Evolutionary conservation across 1,140 invertebrate genomes (phyloP), one percentile per base, ranked within the genome.

Genomic region (Drosophila elegans): DNA sequence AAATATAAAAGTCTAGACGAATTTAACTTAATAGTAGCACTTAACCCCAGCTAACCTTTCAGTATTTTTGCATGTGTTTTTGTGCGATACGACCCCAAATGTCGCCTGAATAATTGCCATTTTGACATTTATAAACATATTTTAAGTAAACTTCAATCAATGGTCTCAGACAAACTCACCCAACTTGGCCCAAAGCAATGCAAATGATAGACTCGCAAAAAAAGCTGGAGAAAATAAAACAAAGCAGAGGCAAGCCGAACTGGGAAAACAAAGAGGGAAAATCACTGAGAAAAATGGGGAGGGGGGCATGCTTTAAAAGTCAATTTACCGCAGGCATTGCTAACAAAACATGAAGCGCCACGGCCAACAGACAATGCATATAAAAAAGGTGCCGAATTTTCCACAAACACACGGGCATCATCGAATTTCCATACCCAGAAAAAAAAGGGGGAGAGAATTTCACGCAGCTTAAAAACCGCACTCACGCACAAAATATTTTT

Each of bases 401-500:
- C 52, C 77, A 80, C 83, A 84, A 54, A 41, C 56, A 53, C 42
- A 73, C 54, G 32, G 45, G 54, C 74, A 66, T 60, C 77, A 68
- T 57, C 57, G 76, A 74, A 76, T 77, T 77, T 77, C 74, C 73
- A 77, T 68, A 69, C 64, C 25, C 45, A 4, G 57, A 73, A 34
- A 41, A 59, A 11, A 25, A 13, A 57, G 63, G 59, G 49, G 46
- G 71, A 67, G 73, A 77, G 74, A 81, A 74, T 89, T 89, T 89
- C 76, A 89, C 83, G 83, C 83, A 89, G 84, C 83, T 88, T 88
- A 89, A 88, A 88, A 88, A 88, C 83, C 83, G 84, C 83, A 88
- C 84, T 89, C 83, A 88, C 83, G 83, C 83, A 88, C 83, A 89
- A 88, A 80, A 88, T 88, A 88, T 89, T 88, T 88, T 79, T 86